Evolutionary conservation across 2,113 vertebrate species (phyloP).

Genomic region (Lycaon pictus): DNA sequence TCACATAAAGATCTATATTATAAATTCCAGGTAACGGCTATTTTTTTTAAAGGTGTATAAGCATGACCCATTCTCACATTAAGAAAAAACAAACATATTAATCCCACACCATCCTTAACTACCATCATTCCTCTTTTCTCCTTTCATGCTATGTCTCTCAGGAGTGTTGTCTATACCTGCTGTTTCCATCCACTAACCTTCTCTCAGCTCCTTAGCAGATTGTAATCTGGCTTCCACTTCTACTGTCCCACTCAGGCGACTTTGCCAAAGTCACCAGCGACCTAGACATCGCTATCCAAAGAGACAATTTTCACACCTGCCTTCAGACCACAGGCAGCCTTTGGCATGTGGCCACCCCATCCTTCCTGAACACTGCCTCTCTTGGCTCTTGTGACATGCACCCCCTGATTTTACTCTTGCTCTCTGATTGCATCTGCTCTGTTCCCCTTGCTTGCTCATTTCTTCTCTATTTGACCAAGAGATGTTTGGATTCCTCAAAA

Average conservation of each 20-base stretch:
- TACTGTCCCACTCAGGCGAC: not conserved
- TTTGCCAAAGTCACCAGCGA: not conserved
- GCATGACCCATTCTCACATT: not conserved
- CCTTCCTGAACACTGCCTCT: not conserved
- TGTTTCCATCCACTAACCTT: not conserved
- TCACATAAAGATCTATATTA: not conserved
- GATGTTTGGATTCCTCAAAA: not conserved
- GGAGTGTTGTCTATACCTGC: not conserved
- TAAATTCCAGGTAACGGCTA: not conserved
- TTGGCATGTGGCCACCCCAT: rapidly evolving
- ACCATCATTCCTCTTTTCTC: not conserved
- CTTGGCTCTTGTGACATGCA: rapidly evolving
- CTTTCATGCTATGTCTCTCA: not conserved
- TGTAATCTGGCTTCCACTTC: not conserved
- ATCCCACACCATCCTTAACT: not conserved
- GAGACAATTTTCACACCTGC: not conserved
- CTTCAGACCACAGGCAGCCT: not conserved
- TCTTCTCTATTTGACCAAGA: not conserved
- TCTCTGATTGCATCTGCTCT: not conserved
- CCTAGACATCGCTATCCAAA: not conserved
- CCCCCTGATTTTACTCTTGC: no score
- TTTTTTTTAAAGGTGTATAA: not conserved
- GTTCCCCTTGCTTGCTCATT: not conserved
- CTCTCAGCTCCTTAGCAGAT: rapidly evolving
- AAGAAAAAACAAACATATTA: not conserved